Evolutionary conservation across 92 coral and sea anemone genomes (phyloP), one percentile per base, ranked within the genome.

Genomic region (Phenganax stokvisi): DNA sequence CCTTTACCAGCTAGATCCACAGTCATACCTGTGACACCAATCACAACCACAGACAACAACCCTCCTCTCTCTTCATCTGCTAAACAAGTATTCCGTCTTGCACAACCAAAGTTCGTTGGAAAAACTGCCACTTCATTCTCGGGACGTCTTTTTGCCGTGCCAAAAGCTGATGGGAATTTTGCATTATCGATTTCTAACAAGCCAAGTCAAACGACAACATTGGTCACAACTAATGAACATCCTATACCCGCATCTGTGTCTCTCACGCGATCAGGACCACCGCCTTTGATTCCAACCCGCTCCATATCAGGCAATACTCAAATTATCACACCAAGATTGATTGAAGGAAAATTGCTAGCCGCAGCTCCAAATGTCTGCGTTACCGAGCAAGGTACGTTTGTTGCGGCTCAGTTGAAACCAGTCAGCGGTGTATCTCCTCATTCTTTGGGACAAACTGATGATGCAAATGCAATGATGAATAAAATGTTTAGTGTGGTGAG

Each of bases 291-390:
- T 17, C 82, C 82, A 78, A 58, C 82, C 72, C 82, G 82, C 13
- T 17, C 82, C 37, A 56, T 76, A 57, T 51, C 80, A 12, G 80
- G 67, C 54, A 76, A 20, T 29, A 65, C 80, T 3, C 72, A 66
- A 20, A 66, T 66, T 2, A 25, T 66, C 15, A 66, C 47, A 20
- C 72, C 51, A 8, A 66, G 72, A 66, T 47, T 16, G 3, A 29
- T 61, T 1, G 57, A 51, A 12, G 58, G 29, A 10, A 78, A 78
- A 52, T 12, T 31, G 25, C 54, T 76, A 8, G 62, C 82, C 72
- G 82, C 82, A 61, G 82, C 82, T 44, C 82, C 82, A 3, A 78
- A 78, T 78, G 82, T 78, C 16, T 78, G 82, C 10, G 82, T 78
- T 62, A 78, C 82, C 10, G 82, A 78, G 16, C 82, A 72, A 58